Conservation (phyloP, 2,113 vertebrate species). For the Deroptyus accipitrinus region DNA sequence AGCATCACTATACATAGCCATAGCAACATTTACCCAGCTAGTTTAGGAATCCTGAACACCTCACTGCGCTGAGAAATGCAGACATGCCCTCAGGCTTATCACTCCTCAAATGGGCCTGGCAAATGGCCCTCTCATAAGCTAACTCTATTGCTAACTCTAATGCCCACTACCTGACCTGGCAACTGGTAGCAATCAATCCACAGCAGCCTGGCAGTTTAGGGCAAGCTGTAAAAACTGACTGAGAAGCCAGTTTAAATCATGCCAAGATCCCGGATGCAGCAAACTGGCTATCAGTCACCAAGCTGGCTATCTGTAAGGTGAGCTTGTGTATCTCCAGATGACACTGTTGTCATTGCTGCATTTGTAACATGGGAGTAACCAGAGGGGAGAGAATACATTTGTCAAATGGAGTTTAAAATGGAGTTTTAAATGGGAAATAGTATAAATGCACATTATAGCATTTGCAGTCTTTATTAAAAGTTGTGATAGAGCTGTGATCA, state of each 20-base stretch:
- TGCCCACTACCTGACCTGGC: background rate
- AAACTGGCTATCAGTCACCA: background rate
- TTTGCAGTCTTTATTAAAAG: background rate
- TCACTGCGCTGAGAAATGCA: background rate
- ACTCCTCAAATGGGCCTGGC: background rate
- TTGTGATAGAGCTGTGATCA: background rate
- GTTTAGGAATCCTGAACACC: background rate
- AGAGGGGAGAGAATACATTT: background rate
- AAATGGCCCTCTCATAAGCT: background rate
- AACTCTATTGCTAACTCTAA: background rate
- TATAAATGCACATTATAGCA: background rate
- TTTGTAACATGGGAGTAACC: background rate
- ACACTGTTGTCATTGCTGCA: background rate
- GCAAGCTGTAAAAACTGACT: background rate
- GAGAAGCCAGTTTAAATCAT: background rate
- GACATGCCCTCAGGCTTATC: background rate
- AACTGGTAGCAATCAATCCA: background rate
- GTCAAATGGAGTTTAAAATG: background rate
- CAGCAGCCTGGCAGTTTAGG: background rate
- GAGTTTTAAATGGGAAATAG: background rate
- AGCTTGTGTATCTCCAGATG: background rate
- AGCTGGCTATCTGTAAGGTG: background rate
- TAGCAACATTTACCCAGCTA: background rate
- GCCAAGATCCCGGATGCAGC: background rate
- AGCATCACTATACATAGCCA: background rate